Conservation (phyloP, 1,140 invertebrate genomes). For the Cardiocondyla obscurior region DNA sequence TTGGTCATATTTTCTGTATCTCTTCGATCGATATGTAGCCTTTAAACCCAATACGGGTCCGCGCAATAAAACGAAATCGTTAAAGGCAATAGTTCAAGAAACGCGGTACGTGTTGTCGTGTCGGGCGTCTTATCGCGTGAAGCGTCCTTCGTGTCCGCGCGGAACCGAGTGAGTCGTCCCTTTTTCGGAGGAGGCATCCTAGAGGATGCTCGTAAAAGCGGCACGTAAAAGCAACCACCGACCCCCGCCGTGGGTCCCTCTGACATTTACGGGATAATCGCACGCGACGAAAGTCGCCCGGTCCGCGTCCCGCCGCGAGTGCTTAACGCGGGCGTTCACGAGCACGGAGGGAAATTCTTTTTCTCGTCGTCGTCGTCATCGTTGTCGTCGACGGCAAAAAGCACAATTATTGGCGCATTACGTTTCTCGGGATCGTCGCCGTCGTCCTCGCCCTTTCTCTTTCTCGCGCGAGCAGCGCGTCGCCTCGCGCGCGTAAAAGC, state of each 20-base stretch:
- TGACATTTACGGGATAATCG: conserved; percentile 74
- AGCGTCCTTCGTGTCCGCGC: conserved; percentile 24
- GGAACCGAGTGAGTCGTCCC: conserved; percentile 46
- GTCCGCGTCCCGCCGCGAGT: background rate
- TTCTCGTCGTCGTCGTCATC: conserved; percentile 3
- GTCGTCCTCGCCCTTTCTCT: background rate
- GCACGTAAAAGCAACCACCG: conserved; percentile 58
- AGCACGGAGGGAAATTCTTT: conserved; percentile 38
- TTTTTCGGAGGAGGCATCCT: conserved; percentile 63
- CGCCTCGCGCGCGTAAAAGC: conserved; percentile 40
- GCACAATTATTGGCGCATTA: conserved; percentile 72
- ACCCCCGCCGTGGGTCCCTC: background rate
- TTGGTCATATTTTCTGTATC: background rate
- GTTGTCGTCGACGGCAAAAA: conserved; percentile 59
- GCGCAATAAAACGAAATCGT: conserved; percentile 51
- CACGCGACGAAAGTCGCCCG: conserved; percentile 63
- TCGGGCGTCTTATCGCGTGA: conserved; percentile 39
- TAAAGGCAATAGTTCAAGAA: conserved; percentile 48
- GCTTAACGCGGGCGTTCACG: conserved; percentile 47
- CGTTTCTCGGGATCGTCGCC: conserved; percentile 28
- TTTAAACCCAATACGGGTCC: conserved; percentile 6
- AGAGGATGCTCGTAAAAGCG: conserved; percentile 62
- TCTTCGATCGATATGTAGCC: conserved; percentile 18
- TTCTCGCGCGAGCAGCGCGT: background rate
- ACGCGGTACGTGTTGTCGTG: conserved; percentile 31